Percentiles rank a stretch among this genome's conserved stretches.
phyloP scores from a whole-genome alignment of 2,888 invertebrate genomes.

The Ochropleura leucogaster region DNA sequence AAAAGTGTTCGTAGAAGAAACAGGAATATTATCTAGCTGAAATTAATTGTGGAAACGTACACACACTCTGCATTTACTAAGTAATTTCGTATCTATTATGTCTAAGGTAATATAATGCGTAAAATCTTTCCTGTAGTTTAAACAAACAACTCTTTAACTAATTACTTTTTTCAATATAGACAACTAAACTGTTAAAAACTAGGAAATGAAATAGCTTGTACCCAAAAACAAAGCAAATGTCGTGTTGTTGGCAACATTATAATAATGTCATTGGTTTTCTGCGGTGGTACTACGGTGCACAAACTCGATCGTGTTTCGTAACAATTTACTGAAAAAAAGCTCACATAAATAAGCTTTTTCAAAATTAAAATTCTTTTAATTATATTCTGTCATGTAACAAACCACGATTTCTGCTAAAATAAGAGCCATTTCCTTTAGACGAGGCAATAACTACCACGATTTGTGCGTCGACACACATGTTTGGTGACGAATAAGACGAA shows the following conservation, averaged over 20 bases:
- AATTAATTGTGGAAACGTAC: not conserved
- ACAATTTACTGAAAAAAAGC: constrained; percentile 16
- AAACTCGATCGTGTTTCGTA: constrained; percentile 46
- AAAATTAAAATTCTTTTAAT: not conserved
- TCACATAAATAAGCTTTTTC: constrained; percentile 10
- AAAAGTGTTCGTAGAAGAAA: not conserved
- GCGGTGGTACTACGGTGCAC: constrained; percentile 30
- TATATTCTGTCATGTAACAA: not conserved
- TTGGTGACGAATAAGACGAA: too few relatives aligned
- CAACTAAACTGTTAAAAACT: not conserved
- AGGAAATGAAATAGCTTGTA: not conserved
- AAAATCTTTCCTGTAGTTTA: too few relatives aligned
- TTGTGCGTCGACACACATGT: not conserved
- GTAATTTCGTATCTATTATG: not conserved
- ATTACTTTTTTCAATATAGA: not conserved
- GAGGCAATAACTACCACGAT: not conserved
- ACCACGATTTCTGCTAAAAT: not conserved
- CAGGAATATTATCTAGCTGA: not conserved
- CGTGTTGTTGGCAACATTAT: constrained; percentile 66
- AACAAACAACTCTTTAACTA: not conserved
- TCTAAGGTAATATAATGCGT: not conserved
- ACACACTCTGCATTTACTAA: not conserved
- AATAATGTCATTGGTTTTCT: constrained; percentile 63
- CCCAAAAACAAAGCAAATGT: constrained; percentile 13
- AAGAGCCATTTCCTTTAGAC: not conserved